Percentiles rank a stretch among this genome's conserved stretches.
phyloP scores from a whole-genome alignment of 2,888 invertebrate genomes.

The Chymomyza procnemis region DNA sequence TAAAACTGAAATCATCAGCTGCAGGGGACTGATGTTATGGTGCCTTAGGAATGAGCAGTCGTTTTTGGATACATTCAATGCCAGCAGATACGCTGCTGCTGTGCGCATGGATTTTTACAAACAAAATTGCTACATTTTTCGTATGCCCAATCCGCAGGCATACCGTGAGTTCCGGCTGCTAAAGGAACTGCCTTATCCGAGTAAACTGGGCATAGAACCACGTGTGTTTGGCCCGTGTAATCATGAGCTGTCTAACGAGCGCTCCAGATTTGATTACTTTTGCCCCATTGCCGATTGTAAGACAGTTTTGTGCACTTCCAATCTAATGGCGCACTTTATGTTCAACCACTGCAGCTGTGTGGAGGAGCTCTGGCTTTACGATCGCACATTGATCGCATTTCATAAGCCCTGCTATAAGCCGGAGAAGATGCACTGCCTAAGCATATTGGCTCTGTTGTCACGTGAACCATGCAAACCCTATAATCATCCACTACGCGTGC shows the following conservation, averaged over 20 bases:
- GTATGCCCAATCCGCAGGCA: conserved; percentile 13
- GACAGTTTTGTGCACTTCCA: not conserved
- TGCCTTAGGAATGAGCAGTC: no score
- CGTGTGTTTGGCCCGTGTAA: not conserved
- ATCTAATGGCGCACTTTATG: conserved; percentile 21
- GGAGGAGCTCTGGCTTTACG: conserved; percentile 24
- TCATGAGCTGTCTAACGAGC: not conserved
- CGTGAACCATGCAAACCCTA: fast-evolving
- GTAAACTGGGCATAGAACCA: not conserved
- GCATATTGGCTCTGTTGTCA: conserved; percentile 5
- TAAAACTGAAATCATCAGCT: no score
- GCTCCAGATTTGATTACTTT: fast-evolving
- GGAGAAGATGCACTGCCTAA: conserved; percentile 7
- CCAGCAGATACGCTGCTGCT: no score
- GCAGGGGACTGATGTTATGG: no score
- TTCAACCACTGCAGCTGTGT: conserved; percentile 21
- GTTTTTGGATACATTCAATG: no score
- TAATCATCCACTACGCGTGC: not conserved
- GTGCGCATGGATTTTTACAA: no score
- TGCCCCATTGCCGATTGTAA: conserved; percentile 12
- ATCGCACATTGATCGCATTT: conserved; percentile 8
- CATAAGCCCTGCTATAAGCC: conserved; percentile 8
- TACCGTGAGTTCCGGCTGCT: not conserved
- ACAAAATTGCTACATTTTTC: not conserved
- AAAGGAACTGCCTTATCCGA: conserved; percentile 9